Conservation (phyloP, 2,113 vertebrate genomes). For the Rhinoderma darwinii region DNA sequence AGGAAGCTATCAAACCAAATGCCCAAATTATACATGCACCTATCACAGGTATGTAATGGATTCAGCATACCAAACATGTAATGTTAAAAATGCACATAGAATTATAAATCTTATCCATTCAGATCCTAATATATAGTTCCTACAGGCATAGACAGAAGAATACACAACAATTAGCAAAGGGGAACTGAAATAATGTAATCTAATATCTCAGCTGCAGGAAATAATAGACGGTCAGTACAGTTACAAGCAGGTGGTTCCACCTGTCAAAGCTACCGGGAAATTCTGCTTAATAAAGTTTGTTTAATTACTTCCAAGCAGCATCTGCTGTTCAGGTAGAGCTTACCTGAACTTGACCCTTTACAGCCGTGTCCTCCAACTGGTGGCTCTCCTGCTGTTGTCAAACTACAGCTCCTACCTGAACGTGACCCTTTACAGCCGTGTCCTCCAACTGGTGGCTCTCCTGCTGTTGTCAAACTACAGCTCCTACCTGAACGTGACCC, state of each 20-base stretch:
- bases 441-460: no score
- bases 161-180: neutral
- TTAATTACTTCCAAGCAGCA: conserved; percentile 68
- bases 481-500: no score
- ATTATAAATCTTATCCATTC: neutral
- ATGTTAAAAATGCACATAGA: neutral
- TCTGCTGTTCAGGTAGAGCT: neutral
- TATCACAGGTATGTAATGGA: neutral
- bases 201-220: neutral
- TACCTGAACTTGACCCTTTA: neutral
- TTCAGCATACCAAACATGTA: neutral
- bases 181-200: neutral
- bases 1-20: neutral
- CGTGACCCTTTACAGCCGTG: no score
- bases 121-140: neutral
- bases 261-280: conserved; percentile 75
- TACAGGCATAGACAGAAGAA: neutral
- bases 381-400: no score
- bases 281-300: conserved; percentile 63
- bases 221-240: conserved; percentile 66
- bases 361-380: no score
- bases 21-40: neutral
- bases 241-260: conserved; percentile 73
- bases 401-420: no score
- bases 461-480: no score